Evolutionary conservation across 2,113 vertebrate genomes (phyloP), one percentile per base, ranked within the genome.

Genomic region (Peromyscus polionotus): DNA sequence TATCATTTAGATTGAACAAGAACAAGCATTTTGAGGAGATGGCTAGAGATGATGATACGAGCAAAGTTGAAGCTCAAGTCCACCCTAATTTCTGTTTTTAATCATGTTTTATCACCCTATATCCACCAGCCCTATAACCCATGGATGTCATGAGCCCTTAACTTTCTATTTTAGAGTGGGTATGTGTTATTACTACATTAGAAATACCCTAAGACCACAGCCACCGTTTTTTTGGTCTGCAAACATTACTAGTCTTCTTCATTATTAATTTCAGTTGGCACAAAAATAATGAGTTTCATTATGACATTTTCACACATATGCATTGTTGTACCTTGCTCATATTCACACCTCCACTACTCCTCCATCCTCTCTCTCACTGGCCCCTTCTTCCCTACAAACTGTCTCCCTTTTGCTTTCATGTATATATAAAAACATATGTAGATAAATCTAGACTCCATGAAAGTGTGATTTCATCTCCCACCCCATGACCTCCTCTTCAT

Each of bases 181-280:
- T 36, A 14, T 65, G 20, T 90, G 33, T 76, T n/a, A 57, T 70
- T 81, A 88, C n/a, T 70, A 65, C 42, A 65, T 57, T 57, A 95
- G 48, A 72, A 63, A 95, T 84, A 42, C 16, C 57, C n/a, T 42
- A 42, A 28, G 24, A 84, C 59, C 76, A 95, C 51, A 94, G 26
- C 17, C 31, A 72, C 12, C 75, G 51, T 45, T 51, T 26, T 92
- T 96, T 94, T 94, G 96, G 92, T 93, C 72, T 89, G 36, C 26
- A 85, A 65, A 63, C 26, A 72, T 72, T 70, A 17, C 59, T 65
- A 26, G 16, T 63, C n/a, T 76, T 26, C 39, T 84, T 61, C 57
- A 84, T 42, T 63, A 63, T 42, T 57, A 80, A 57, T 54, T 81
- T 31, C 20, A 42, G 81, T 42, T 45, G 59, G 59, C 24, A 63